Evolutionary conservation across 2,888 invertebrate species (phyloP), one percentile per base, ranked within the genome.

Genomic region (Trachelus stipa): DNA sequence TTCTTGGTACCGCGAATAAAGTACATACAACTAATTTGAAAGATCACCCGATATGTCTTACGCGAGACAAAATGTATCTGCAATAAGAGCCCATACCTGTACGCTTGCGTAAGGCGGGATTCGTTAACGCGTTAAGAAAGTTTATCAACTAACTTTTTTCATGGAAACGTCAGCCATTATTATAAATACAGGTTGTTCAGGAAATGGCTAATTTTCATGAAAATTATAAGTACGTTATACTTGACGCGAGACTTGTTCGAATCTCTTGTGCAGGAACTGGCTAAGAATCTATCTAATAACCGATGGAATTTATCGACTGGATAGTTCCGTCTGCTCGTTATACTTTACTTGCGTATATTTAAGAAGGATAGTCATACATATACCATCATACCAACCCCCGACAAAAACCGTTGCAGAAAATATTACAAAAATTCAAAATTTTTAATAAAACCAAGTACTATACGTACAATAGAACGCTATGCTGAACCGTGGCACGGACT

Each of bases 281-380:
- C 78, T 79, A 74, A 80, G 82, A 82, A 83, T 85, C 82, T 83
- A 84, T 85, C 89, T 88, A 89, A 89, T 88, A 89, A 88, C 85
- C 85, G 84, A 68, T 83, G 87, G 88, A 88, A 89, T 89, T 89
- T 89, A 89, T 89, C 86, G 87, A 84, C 84, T 82, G 81, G 83
- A 82, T 84, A 83, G 83, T 82, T 83, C 73, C 68, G 69, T 33
- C 69, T 40, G 15, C 40, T 40, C 6, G 15, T 6, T 40, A 6
- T 40, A 15, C 15, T 40, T 71, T n/a, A 3, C 4, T 31, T 71
- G 33, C 6, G 71, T n/a, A n/a, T n/a, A 33, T 71, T 12, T 12
- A n/a, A 71, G 33, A 71, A 71, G 12, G 30, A 0, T 71, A 33
- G 30, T 9, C 12, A 31, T 11, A 71, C 3, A 71, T 71, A 71